phyloP scores from a whole-genome alignment of 1,140 invertebrate genomes.

The Drosophila erecta region DNA sequence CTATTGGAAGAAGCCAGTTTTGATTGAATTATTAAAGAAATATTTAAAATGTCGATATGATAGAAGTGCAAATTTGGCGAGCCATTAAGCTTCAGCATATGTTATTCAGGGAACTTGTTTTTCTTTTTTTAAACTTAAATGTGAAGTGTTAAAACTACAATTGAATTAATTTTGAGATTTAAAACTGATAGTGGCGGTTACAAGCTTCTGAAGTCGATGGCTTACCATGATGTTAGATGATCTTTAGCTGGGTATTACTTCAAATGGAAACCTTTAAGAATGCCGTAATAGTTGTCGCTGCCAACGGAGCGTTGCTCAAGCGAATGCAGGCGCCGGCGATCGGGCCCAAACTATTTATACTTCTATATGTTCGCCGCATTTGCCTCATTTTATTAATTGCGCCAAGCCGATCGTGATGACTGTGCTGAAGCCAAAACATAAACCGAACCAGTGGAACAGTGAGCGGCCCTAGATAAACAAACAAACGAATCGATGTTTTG shows the following conservation, averaged over 20 bases:
- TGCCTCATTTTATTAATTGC: slow-evolving; percentile 75
- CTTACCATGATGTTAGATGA: slow-evolving; percentile 35
- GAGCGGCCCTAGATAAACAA: slow-evolving; percentile 79
- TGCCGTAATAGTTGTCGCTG: slow-evolving; percentile 50
- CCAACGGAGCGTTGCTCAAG: slow-evolving; percentile 52
- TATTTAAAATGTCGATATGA: too few relatives aligned
- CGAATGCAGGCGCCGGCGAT: slow-evolving; percentile 69
- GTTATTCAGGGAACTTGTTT: background rate
- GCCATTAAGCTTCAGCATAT: background rate
- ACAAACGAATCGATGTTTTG: slow-evolving; percentile 42
- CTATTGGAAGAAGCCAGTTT: background rate
- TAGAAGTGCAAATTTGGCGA: too few relatives aligned
- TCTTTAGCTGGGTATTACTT: background rate
- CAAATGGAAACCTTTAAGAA: slow-evolving; percentile 36
- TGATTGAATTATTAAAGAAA: background rate
- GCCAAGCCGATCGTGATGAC: slow-evolving; percentile 50
- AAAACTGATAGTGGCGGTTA: background rate
- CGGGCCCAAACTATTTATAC: slow-evolving; percentile 74
- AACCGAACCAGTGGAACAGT: slow-evolving; percentile 29
- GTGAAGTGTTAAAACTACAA: background rate
- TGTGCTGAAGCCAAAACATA: slow-evolving; percentile 38
- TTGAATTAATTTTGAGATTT: background rate
- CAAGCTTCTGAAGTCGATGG: slow-evolving; percentile 3
- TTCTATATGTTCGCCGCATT: slow-evolving; percentile 72
- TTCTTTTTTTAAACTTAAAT: background rate